Evolutionary conservation across 2,797 vertebrate genomes (phyloP), one percentile per base, ranked within the genome.

Genomic region (Coregonus suidteri): DNA sequence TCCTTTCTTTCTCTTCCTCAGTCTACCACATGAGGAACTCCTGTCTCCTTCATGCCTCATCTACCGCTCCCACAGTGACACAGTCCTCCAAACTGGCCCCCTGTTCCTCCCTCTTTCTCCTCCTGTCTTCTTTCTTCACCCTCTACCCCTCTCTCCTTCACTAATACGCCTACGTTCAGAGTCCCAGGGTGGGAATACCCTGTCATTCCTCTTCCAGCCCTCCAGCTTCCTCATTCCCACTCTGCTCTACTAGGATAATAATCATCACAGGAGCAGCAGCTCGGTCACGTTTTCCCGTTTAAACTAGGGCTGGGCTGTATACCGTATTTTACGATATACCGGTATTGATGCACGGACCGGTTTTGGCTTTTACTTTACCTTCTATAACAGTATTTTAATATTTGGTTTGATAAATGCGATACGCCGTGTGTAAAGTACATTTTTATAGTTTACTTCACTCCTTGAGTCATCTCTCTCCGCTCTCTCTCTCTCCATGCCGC

Each of bases 151-250:
- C 30, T 47, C 20, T 56, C 56, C 70, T 37, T 11, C n/a, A 67
- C 51, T 31, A 41, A 1, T 2, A 47, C 20, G 35, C 62, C 4
- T 4, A 56, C 13, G 11, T 6, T 77, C 18, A 72, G 80, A 85
- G 77, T 75, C 66, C 71, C 75, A 79, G 76, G 76, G 79, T 78
- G 83, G 85, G 83, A 93, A 92, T 89, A 86, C 52, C 81, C 81
- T 77, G 79, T 91, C 87, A 82, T 72, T 41, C 81, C 56, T 85
- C 47, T 41, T 75, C 75, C 70, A 78, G 66, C 82, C 34, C 34
- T 84, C 71, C 18, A 73, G 78, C 70, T 31, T 51, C 13, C 54
- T 13, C 20, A 51, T 71, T 70, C 35, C 35, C 75, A 53, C 54
- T 53, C 54, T 53, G 7, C 18, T 9, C 31, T 70, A 7, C 14